Percentiles rank a stretch among this genome's conserved stretches.
phyloP scores from a whole-genome alignment of 2,888 invertebrate genomes.

The Lacanobia oleracea region DNA sequence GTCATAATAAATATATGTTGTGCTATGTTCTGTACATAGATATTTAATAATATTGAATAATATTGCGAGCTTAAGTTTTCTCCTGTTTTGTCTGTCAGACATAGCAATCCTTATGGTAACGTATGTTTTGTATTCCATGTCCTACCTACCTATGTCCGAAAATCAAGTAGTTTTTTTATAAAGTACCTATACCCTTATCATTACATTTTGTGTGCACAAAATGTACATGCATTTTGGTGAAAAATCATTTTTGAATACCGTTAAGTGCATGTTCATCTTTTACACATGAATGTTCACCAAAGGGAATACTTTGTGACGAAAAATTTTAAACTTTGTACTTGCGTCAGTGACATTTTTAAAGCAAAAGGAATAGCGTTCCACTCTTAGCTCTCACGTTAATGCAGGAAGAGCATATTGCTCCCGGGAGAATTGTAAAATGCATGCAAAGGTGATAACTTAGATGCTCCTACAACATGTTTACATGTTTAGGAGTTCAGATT shows the following conservation, averaged over 20 bases:
- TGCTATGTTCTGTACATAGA: slow-evolving; percentile 16
- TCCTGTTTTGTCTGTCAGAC: not conserved
- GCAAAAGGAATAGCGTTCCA: slow-evolving; percentile 56
- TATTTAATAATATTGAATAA: slow-evolving; percentile 12
- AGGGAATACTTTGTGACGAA: slow-evolving; percentile 51
- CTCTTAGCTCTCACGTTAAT: slow-evolving; percentile 62
- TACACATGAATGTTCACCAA: slow-evolving; percentile 33
- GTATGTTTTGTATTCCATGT: too few relatives aligned
- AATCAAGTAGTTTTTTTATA: too few relatives aligned
- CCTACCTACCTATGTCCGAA: too few relatives aligned
- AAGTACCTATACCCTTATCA: not conserved
- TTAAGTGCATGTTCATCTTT: slow-evolving; percentile 35
- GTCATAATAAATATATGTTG: slow-evolving; percentile 17
- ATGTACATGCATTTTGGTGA: not conserved
- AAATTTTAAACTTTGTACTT: slow-evolving; percentile 59
- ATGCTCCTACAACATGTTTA: slow-evolving; percentile 43
- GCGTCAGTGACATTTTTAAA: slow-evolving; percentile 66
- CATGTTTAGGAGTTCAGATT: slow-evolving; percentile 45
- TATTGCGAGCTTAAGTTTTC: slow-evolving; percentile 10
- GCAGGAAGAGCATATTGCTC: slow-evolving; percentile 61
- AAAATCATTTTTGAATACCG: slow-evolving; percentile 11
- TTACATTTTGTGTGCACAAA: not conserved
- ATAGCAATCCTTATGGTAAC: too few relatives aligned
- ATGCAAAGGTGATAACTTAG: slow-evolving; percentile 59
- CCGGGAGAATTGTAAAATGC: slow-evolving; percentile 56